A percentile compares a stretch with the other conserved stretches of the same genome.
Evolutionary conservation across 2,888 invertebrate species (phyloP).

Genomic region (Oegoconia quadripuncta): DNA sequence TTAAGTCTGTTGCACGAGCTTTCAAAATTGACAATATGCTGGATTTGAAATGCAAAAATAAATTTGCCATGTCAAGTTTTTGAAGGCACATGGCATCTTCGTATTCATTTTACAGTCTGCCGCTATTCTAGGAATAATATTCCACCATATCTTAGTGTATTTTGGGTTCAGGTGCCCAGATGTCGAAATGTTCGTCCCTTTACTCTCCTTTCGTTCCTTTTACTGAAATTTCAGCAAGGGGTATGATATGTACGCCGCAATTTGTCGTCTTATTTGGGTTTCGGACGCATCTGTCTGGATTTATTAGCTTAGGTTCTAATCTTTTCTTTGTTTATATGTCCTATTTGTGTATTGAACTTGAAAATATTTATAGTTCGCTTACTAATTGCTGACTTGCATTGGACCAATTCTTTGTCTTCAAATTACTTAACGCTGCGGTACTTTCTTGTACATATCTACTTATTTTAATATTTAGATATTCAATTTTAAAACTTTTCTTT

Average conservation of each 20-base stretch:
- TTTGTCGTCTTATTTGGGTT: slow-evolving; percentile 60
- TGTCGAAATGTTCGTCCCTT: slow-evolving; percentile 43
- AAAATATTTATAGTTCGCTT: slow-evolving; percentile 58
- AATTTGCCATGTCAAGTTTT: slow-evolving; percentile 48
- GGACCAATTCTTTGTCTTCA: slow-evolving; percentile 50
- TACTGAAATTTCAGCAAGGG: slow-evolving; percentile 45
- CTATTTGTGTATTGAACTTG: slow-evolving; percentile 50
- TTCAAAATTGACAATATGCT: slow-evolving; percentile 23
- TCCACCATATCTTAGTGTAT: slow-evolving; percentile 63
- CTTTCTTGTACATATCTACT: too few species aligned
- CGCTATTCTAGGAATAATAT: slow-evolving; percentile 77
- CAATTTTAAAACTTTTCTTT: too few species aligned
- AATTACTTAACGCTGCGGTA: too few species aligned
- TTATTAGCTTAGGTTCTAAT: slow-evolving; percentile 54
- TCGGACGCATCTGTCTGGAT: slow-evolving; percentile 53
- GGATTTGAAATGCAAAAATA: slow-evolving; percentile 20
- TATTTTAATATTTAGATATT: too few species aligned
- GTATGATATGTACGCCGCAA: slow-evolving; percentile 38
- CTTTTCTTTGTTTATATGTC: slow-evolving; percentile 34
- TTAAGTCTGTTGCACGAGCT: slow-evolving; percentile 24
- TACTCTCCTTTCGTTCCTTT: slow-evolving; percentile 36
- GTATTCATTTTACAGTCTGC: slow-evolving; percentile 75
- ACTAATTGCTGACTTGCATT: slow-evolving; percentile 59
- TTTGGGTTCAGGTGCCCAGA: slow-evolving; percentile 74
- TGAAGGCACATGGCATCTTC: slow-evolving; percentile 70